Evolutionary conservation across 2,113 vertebrate genomes (phyloP), one percentile per base, ranked within the genome.

Genomic region (Rafetus swinhoei): DNA sequence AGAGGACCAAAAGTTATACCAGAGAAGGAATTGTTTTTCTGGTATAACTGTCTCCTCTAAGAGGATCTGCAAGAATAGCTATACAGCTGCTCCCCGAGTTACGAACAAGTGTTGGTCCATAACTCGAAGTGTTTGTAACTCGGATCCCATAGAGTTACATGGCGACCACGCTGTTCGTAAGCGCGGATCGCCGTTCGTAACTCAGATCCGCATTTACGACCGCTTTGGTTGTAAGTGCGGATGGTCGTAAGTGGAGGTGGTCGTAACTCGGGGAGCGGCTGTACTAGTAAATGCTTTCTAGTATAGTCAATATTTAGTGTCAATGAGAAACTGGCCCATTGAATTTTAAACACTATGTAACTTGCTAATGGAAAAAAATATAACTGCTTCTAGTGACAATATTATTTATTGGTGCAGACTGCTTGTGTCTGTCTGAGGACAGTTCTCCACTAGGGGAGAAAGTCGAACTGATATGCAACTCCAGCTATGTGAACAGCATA

Each of bases 31-130:
- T 18, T 72, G 8, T 21, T 35, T 72, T 72, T 72, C n/a, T 72
- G 65, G 16, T 72, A 35, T 72, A 72, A 72, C 60, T 82, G 7
- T 25, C 89, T 88, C 90, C 90, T 91, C 89, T 91, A 94, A 92
- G 95, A 94, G 92, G 89, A 86, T 86, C 88, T 95, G 50, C 89
- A 79, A 90, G 84, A 50, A 39, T 92, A 57, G 32, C 32, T 35
- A 60, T 39, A 39, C 39, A 39, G 39, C 39, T 39, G 39, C 39
- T 39, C 39, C 39, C 39, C 39, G 39, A 39, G 39, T 39, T 39
- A 39, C 4, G 39, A 39, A 39, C 39, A 39, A 39, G 39, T 39
- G 3, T 39, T 39, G 39, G 39, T 39, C 39, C 39, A 39, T 39
- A 39, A 39, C 39, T 39, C 39, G 39, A 39, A 39, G 39, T 39